These are phyloP conservation scores for Paramisgurnus dabryanus DNA, from an alignment of 2,113 vertebrate species.

Conservation along the genomic window DNA sequence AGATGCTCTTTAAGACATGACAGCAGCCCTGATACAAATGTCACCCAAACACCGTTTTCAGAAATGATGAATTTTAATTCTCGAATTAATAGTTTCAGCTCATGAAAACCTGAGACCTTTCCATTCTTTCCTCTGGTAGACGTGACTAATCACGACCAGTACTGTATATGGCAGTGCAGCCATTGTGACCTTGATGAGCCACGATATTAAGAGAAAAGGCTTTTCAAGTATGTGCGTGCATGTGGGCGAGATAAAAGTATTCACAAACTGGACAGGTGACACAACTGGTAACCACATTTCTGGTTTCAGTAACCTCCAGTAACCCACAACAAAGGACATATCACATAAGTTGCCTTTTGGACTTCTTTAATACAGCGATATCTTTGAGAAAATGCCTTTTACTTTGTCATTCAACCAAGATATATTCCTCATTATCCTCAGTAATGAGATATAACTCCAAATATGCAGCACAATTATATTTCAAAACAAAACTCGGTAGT, in stretches of 20 bases:
- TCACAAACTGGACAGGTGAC: slow-evolving; percentile 20
- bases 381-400: background rate
- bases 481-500: background rate
- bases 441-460: background rate
- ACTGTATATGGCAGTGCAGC: slow-evolving; percentile 24
- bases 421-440: background rate
- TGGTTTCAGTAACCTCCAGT: slow-evolving; percentile 20
- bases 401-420: background rate
- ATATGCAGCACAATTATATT: background rate
- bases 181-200: slow-evolving; percentile 45
- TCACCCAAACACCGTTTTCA: background rate
- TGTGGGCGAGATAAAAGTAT: slow-evolving; percentile 6
- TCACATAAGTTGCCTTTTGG: background rate
- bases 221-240: background rate
- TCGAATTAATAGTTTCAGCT: slow-evolving; percentile 41
- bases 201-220: slow-evolving; percentile 25
- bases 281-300: slow-evolving; percentile 39
- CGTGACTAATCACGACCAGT: slow-evolving; percentile 32
- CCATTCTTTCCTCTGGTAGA: slow-evolving; percentile 39
- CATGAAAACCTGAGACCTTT: slow-evolving; percentile 33
- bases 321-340: background rate
- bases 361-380: background rate
- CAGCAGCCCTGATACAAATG: slow-evolving; percentile 30
- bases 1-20: slow-evolving; percentile 35
- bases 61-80: slow-evolving; percentile 26